These are phyloP conservation scores for Coccyzus lansbergi DNA, from an alignment of 2,797 vertebrate species.

Conservation along the genomic window DNA sequence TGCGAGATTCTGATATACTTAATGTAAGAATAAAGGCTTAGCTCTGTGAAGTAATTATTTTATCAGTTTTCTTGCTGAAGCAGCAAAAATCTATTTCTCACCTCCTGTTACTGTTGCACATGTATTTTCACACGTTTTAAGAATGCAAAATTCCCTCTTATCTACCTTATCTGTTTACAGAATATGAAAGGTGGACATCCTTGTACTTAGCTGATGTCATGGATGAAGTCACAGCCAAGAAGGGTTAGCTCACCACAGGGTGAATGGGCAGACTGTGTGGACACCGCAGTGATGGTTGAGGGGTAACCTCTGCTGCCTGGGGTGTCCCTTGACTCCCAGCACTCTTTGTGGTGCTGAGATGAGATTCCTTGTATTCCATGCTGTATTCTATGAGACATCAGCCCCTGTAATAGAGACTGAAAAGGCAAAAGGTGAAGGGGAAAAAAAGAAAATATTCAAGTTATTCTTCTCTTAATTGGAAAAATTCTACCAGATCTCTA, in stretches of 20 bases:
- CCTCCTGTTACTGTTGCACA: accelerated
- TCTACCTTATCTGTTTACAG: accelerated
- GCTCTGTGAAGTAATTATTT: not conserved
- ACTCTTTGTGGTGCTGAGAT: not conserved
- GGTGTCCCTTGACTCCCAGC: not conserved
- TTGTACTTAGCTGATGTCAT: accelerated
- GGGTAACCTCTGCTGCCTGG: not conserved
- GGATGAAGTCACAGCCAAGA: not conserved
- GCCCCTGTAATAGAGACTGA: not conserved
- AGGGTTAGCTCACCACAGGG: accelerated
- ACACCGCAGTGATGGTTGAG: too few species aligned
- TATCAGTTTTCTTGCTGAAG: not conserved
- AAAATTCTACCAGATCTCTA: not conserved
- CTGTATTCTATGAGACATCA: too few species aligned
- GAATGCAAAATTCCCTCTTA: not conserved
- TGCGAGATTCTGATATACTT: not conserved
- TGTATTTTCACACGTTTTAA: accelerated
- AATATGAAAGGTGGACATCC: accelerated
- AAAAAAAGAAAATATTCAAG: too few species aligned
- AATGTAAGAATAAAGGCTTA: not conserved
- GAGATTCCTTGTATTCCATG: too few species aligned
- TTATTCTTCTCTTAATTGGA: not conserved
- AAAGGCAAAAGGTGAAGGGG: accelerated
- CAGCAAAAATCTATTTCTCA: not conserved
- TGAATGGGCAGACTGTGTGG: accelerated